Evolutionary conservation across 1,140 invertebrate species (phyloP), one percentile per base, ranked within the genome.

Genomic region (Nomia melanderi): DNA sequence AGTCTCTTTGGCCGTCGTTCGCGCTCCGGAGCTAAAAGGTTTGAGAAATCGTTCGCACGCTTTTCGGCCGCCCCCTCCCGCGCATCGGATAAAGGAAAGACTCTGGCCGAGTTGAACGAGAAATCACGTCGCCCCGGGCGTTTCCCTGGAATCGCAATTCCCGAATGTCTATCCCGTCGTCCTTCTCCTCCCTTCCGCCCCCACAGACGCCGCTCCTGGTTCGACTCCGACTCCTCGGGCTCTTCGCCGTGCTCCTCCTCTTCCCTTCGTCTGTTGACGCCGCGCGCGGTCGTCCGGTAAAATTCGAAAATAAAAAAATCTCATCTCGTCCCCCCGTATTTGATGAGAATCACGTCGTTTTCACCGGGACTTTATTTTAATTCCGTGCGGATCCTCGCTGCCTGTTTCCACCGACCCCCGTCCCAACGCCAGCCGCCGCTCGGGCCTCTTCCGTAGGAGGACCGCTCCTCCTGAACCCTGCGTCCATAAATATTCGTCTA

Each of bases 31-130:
- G 73, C 73, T 76, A 76, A 76, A 76, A 76, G 73, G 73, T 76
- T 76, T 76, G 66, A 74, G 86, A 88, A 87, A 78, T 79, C 69
- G 72, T 79, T 85, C 84, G 82, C 84, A 83, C 71, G 77, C 77
- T 84, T 88, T 87, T 82, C 81, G 82, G 83, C 81, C 65, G 69
- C 71, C 41, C 41, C 41, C 20, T 44, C 12, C 27, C 66, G 63
- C 66, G 63, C 71, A 75, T 79, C 76, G 85, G 85, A 86, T 84
- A 83, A 86, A 87, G 83, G 72, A 85, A 62, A 41, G 67, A 71
- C 66, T 72, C 47, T 54, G 74, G 69, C 41, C 63, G 77, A 80
- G 62, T 62, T 71, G 47, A 73, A 78, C 73, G 75, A 71, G 75
- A 70, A 77, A 77, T 77, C 75, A 63, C 75, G 75, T 70, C 75